A percentile compares a stretch with the other conserved stretches of the same genome.
Conservation (phyloP, 2,113 vertebrate genomes). For the Vidua macroura region DNA sequence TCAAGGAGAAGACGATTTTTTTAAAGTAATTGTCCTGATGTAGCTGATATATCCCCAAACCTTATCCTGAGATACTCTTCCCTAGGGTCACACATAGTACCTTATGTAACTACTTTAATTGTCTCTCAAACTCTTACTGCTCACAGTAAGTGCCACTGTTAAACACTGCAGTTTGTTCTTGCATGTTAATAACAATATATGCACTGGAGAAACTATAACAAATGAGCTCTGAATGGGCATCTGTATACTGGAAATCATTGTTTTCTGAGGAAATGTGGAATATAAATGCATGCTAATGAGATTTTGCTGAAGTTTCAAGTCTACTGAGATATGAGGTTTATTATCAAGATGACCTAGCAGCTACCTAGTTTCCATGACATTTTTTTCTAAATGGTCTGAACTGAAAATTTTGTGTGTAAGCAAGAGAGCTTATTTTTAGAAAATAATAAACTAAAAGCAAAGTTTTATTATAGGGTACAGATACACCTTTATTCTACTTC, state of each 20-base stretch:
- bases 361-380: background rate
- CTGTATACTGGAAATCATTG: conserved; percentile 9
- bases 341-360: conserved; percentile 25
- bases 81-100: background rate
- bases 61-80: background rate
- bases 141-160: background rate
- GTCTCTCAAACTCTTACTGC: background rate
- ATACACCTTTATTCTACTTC: background rate
- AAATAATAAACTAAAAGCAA: background rate
- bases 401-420: background rate
- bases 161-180: background rate
- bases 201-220: background rate
- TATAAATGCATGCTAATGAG: background rate
- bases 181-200: background rate
- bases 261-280: conserved; percentile 4
- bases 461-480: background rate
- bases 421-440: background rate
- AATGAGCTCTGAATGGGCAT: background rate
- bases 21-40: background rate
- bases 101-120: background rate
- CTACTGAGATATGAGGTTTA: background rate
- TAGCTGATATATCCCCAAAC: background rate
- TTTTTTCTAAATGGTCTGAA: background rate
- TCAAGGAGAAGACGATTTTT: background rate
- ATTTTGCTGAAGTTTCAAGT: background rate